Conservation (phyloP, 2,888 invertebrate species). For the Papilio demoleus region DNA sequence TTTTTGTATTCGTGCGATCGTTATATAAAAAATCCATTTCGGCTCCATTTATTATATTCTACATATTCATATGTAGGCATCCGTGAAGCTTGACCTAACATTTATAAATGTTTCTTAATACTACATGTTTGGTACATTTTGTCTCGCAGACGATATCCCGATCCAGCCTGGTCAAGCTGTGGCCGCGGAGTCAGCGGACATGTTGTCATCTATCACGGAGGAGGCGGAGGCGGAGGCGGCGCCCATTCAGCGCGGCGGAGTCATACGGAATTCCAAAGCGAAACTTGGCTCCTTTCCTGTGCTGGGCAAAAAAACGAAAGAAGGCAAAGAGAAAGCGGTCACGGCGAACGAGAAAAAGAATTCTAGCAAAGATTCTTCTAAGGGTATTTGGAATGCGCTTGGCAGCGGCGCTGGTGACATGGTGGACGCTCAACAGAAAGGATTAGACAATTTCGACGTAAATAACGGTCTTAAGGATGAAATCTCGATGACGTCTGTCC, state of each 20-base stretch:
- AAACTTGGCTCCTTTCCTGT: slow-evolving; percentile 85
- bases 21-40: neutral
- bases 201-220: slow-evolving; percentile 87
- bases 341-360: slow-evolving; percentile 72
- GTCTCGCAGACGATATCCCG: slow-evolving; percentile 92
- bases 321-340: slow-evolving; percentile 75
- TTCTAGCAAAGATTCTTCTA: slow-evolving; percentile 73
- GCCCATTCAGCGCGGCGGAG: slow-evolving; percentile 79
- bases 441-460: slow-evolving; percentile 66
- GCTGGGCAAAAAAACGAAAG: slow-evolving; percentile 85
- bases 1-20: neutral
- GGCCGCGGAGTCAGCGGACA: slow-evolving; percentile 81
- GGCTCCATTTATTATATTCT: neutral
- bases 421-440: slow-evolving; percentile 76
- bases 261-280: slow-evolving; percentile 82
- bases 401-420: slow-evolving; percentile 74
- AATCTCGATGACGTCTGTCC: slow-evolving; percentile 71
- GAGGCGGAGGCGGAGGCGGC: slow-evolving; percentile 84
- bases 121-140: neutral
- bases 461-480: slow-evolving; percentile 79
- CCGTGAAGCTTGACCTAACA: neutral
- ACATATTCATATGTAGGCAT: neutral
- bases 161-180: slow-evolving; percentile 89
- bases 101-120: neutral
- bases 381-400: slow-evolving; percentile 76